These are phyloP conservation scores for Chaetophractus vellerosus DNA, from an alignment of 2,797 vertebrate species.

Conservation along the genomic window DNA sequence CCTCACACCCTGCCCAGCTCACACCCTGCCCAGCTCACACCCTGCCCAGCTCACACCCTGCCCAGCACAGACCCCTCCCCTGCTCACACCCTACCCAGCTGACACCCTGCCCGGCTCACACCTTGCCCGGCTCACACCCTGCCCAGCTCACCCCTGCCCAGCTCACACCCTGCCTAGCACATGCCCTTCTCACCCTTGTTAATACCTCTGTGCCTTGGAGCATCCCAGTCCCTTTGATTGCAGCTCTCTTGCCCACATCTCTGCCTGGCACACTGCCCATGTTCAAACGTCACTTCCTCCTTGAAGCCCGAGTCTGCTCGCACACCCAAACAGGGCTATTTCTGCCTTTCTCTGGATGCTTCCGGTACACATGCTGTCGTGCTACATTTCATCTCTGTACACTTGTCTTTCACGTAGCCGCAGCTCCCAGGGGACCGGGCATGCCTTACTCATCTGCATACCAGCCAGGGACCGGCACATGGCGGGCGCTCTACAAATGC, in stretches of 20 bases:
- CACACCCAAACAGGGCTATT: not conserved
- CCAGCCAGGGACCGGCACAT: not conserved
- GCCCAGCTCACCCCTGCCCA: too few relatives aligned
- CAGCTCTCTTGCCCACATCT: not conserved
- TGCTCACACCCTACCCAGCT: too few relatives aligned
- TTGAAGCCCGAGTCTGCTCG: not conserved
- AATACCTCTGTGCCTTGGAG: not conserved
- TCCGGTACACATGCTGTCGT: fast-evolving
- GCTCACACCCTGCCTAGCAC: not conserved
- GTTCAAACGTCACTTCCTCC: not conserved
- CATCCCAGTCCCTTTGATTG: not conserved
- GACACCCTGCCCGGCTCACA: too few relatives aligned
- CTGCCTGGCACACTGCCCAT: not conserved
- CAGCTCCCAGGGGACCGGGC: not conserved
- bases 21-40: too few relatives aligned
- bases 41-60: too few relatives aligned
- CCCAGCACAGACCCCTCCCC: too few relatives aligned
- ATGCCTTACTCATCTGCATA: not conserved
- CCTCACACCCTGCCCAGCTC: too few relatives aligned
- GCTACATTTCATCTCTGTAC: too few relatives aligned
- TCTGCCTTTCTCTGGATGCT: not conserved
- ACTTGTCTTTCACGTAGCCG: fast-evolving
- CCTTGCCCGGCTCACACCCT: too few relatives aligned
- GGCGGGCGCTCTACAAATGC: fast-evolving
- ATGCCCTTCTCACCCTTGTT: not conserved